Percentiles rank a stretch among this genome's conserved stretches.
phyloP scores from a whole-genome alignment of 2,797 vertebrate genomes.

The Thunnus albacares region DNA sequence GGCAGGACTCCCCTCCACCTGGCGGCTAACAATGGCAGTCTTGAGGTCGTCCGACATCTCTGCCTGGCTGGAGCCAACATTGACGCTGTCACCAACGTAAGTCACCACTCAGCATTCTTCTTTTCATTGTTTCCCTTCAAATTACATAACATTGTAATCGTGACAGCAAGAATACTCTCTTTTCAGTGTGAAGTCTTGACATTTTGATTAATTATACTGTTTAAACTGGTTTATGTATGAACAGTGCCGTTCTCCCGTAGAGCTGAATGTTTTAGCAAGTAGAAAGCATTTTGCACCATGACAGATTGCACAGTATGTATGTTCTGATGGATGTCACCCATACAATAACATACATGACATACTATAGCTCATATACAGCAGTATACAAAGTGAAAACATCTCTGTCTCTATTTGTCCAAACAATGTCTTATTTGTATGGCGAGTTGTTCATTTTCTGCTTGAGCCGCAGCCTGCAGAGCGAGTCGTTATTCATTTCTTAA shows the following conservation, averaged over 20 bases:
- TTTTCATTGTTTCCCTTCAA: too few relatives aligned
- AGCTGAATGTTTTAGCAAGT: conserved; percentile 15
- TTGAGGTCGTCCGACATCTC: conserved; percentile 95
- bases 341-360: neutral
- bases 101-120: conserved; percentile 55
- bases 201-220: conserved; percentile 9
- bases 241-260: conserved; percentile 1
- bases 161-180: neutral
- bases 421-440: neutral
- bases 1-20: conserved; percentile 95
- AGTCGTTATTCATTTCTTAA: too few relatives aligned
- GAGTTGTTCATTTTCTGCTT: conserved; percentile 34
- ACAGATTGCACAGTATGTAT: neutral
- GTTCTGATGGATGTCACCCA: neutral
- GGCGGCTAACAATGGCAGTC: conserved; percentile 93
- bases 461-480: neutral
- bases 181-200: neutral
- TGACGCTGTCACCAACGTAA: conserved; percentile 92
- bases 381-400: neutral
- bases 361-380: neutral
- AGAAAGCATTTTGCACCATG: conserved; percentile 1
- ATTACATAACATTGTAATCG: too few relatives aligned
- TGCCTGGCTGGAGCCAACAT: conserved; percentile 93
- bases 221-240: neutral
- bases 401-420: neutral